Base-by-base conservation (phyloP, 2,888 invertebrate genomes). In the Plagodis pulveraria region DNA sequence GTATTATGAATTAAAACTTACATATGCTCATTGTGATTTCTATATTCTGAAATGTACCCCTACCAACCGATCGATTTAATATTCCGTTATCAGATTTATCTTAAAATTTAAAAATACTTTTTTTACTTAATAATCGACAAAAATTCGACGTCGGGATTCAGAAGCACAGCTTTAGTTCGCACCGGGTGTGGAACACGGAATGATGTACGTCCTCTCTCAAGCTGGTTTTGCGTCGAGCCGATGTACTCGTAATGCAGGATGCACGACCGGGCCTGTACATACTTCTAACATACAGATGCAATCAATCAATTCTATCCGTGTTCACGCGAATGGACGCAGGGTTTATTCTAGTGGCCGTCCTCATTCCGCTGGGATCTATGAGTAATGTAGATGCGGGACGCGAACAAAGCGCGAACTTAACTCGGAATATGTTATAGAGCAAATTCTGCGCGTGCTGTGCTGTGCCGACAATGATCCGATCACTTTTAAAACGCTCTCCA, bases 51-150 rank as follows among this genome's bases (percentile, higher is more conserved):
- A 22, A 22, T 22, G 22, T 22, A 22, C 22, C 22, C 22, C 22
- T 22, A 4, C 22, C 55, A 53, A 51, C 50, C 55, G 74, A 73
- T 75, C 73, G 65, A 78, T 79, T 80, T 70, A 75, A 70, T 71
- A 76, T 67, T 80, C 79, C 74, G 76, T 80, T 74, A 78, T 69
- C 77, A 71, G 72, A 77, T 71, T 65, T 72, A 71, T 67, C 72
- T 77, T 77, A 76, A 75, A 71, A 74, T 72, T 74, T 70, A 70
- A 67, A 77, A 74, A 70, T 72, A 74, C 70, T 73, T 75, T 72
- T 22, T 78, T 74, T 74, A 75, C 67, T 72, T 55, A 52, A 58
- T 67, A 78, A 76, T 78, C 76, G 76, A 75, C 72, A 69, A 76
- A 73, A 74, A 69, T 63, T 66, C 64, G 66, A 61, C 67, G 60